phyloP scores from a whole-genome alignment of 2,113 vertebrate genomes.

The Phyllostomus hastatus region DNA sequence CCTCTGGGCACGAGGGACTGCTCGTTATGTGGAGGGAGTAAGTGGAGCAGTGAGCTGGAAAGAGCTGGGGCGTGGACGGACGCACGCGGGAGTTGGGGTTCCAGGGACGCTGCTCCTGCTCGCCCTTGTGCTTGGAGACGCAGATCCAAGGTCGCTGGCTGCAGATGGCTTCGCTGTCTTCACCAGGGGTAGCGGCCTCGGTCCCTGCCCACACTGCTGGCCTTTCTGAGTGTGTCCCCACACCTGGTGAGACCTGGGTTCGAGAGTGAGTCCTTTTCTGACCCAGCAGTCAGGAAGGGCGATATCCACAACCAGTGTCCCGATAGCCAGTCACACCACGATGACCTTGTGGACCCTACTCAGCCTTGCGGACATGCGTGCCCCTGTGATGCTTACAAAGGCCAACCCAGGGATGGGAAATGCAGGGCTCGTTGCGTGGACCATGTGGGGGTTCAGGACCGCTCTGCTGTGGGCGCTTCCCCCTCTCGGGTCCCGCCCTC shows the following conservation, averaged over 20 bases:
- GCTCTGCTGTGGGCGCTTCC: neutral
- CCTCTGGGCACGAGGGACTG: slow-evolving; percentile 19
- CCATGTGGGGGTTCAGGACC: neutral
- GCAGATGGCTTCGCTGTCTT: neutral
- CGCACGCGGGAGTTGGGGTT: neutral
- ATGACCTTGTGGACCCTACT: neutral
- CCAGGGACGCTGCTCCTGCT: neutral
- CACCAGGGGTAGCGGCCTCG: neutral
- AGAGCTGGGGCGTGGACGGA: neutral
- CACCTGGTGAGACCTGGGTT: neutral
- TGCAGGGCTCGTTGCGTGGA: neutral
- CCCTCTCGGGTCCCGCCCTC: neutral
- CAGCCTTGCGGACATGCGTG: too few species aligned
- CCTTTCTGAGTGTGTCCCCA: neutral
- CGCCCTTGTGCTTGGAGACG: neutral
- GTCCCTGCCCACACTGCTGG: neutral
- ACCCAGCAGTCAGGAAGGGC: neutral
- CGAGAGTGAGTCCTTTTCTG: neutral
- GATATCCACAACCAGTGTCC: neutral
- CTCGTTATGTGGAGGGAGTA: neutral
- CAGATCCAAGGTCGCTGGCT: neutral
- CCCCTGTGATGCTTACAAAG: neutral
- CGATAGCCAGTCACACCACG: neutral
- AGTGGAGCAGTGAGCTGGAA: slow-evolving; percentile 31
- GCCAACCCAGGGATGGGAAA: neutral